Base-by-base conservation (phyloP, 2,888 invertebrate genomes). In the Eustalomyia histrio region DNA sequence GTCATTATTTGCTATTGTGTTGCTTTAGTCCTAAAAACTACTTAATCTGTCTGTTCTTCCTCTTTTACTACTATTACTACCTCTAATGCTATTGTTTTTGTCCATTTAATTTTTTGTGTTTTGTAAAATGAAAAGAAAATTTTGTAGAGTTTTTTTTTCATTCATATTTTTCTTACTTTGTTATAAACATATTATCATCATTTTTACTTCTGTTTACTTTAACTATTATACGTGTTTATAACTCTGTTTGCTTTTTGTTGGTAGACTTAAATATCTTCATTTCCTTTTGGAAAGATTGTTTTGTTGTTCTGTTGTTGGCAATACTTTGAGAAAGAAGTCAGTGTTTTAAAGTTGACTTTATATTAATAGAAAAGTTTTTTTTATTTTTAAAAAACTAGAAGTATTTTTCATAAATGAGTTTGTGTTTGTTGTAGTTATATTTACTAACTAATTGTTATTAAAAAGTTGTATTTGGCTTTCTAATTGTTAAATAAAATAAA, bases 141-240 rank as follows among this genome's bases (percentile, higher is more conserved):
- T 57, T 16, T 57, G 35, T 3, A 39, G 33, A 43, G 47, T 68
- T 68, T 24, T 43, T 21, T 52, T 65, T 12, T 21, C 21, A 35
- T 43, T 47, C 14, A 43, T 43, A 14, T 16, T 50, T n/a, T 50
- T 14, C 14, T 50, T 50, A 29, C 29, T 21, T 61, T 43, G 14
- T 57, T 35, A 61, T 8, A 57, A 57, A 57, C 21, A 57, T 57
- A 29, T 63, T 24, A 29, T 63, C 12, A 47, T 63, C 16, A 47
- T 63, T 61, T 52, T 33, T 29, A 58, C 60, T 67, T 75, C n/a
- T 75, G 75, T 75, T 68, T 53, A 67, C 43, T 75, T 75, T 53
- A 53, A 33, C 67, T 61, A 75, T 75, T 75, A 71, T 68, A 43
- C 60, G 67, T 67, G 67, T 75, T 75, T 68, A 75, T 68, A 75